These are phyloP conservation scores for Macropus fuliginosus DNA, from an alignment of 2,797 vertebrate species.

Conservation along the genomic window DNA sequence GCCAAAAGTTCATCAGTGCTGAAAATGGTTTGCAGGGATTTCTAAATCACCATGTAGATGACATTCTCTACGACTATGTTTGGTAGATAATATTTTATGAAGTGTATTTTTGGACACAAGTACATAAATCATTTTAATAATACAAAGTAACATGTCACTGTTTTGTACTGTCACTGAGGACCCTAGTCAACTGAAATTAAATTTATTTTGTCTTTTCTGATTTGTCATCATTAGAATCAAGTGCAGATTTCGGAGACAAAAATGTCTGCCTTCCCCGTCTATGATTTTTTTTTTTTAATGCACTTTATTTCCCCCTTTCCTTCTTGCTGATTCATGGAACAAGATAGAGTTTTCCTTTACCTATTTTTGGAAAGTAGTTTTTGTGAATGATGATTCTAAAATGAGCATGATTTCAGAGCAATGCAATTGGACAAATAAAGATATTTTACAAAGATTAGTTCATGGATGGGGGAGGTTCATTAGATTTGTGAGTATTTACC, in stretches of 20 bases:
- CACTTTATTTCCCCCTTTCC: background rate
- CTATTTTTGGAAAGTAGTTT: conserved; percentile 33
- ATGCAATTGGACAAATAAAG: background rate
- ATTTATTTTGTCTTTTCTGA: conserved; percentile 71
- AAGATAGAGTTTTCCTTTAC: background rate
- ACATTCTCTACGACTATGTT: conserved; percentile 54
- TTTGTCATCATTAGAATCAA: conserved; percentile 50
- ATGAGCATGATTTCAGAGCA: background rate
- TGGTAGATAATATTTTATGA: conserved; percentile 70
- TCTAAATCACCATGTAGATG: conserved; percentile 41
- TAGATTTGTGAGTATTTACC: conserved; percentile 22
- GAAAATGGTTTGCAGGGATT: conserved; percentile 11
- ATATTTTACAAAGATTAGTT: background rate
- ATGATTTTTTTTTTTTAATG: conserved; percentile 22
- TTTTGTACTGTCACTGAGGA: conserved; percentile 63
- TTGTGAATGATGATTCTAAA: conserved; percentile 32
- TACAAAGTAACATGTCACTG: conserved; percentile 68
- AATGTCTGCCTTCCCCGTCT: conserved; percentile 47
- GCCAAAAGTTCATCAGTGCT: conserved; percentile 48
- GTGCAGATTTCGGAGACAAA: conserved; percentile 63
- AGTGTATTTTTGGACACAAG: conserved; percentile 47
- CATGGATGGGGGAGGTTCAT: background rate
- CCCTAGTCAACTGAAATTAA: conserved; percentile 65
- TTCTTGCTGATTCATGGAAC: background rate
- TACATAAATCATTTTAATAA: conserved; percentile 69